Base-by-base conservation (phyloP, 2,113 vertebrate genomes). In the Corvus hawaiiensis region DNA sequence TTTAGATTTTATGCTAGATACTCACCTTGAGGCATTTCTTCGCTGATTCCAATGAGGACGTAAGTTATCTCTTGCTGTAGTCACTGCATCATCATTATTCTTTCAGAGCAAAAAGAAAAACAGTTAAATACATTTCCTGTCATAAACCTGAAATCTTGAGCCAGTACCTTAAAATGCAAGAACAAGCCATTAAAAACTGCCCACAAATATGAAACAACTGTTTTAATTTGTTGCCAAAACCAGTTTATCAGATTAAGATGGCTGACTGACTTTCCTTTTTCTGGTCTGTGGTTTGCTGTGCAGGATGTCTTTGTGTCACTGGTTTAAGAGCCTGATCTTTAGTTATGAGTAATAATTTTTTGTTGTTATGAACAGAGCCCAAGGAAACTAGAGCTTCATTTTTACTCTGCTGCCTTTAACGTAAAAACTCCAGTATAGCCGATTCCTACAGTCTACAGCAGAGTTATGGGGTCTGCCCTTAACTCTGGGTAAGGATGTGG, bases 191-290 rank as follows among this genome's bases (percentile, higher is more conserved):
- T 75, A 84, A 92, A 91, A 90, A 43, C 37, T 93, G 39, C 23
- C 55, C 59, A 35, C 61, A 78, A 86, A 88, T 55, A 92, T 16
- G 76, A 90, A 92, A 84, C 43, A 84, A 90, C 61, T 94, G 80
- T 72, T 92, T 81, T n/a, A 73, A 80, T 83, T 83, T 78, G 18
- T 51, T 90, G 62, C 88, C 88, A 90, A 87, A 81, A 64, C 0
- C 21, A 44, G 56, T 84, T 93, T 84, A 92, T 94, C 83, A 92
- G 88, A 90, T 92, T 19, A 78, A 84, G 76, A 72, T 64, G 73
- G n/a, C 22, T 88, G 52, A 62, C 18, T 77, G 52, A 18, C 41
- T 82, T 85, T 87, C 21, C 14, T 37, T 74, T 71, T 89, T 43
- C 91, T 95, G 48, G 8, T 75, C 61, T 82, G 61, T 49, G 64